Percentiles rank a stretch among this genome's conserved stretches.
Evolutionary conservation across 1,140 invertebrate genomes (phyloP).

Genomic region (Papilio aristodemus): DNA sequence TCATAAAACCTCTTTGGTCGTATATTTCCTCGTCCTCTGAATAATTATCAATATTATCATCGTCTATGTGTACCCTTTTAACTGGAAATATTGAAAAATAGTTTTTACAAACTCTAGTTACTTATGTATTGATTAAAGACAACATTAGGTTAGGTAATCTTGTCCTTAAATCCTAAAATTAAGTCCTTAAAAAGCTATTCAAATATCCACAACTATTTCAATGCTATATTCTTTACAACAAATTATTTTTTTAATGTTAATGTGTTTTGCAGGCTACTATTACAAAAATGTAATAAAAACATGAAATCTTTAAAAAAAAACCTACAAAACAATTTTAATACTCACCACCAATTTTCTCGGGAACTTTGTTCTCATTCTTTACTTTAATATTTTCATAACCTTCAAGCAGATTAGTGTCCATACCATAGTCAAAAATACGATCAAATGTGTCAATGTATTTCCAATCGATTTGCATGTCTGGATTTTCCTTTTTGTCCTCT

Average conservation of each 20-base stretch:
- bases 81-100: constrained; percentile 47
- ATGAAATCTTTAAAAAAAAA: too few relatives aligned
- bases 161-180: too few relatives aligned
- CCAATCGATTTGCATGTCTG: constrained; percentile 72
- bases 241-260: too few relatives aligned
- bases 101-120: too few relatives aligned
- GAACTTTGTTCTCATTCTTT: constrained; percentile 36
- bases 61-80: constrained; percentile 56
- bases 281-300: too few relatives aligned
- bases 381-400: constrained; percentile 54
- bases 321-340: too few relatives aligned
- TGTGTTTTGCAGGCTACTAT: too few relatives aligned
- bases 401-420: constrained; percentile 59
- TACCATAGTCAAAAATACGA: constrained; percentile 73
- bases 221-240: too few relatives aligned
- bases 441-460: constrained; percentile 73
- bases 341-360: constrained; percentile 54
- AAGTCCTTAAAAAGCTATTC: too few relatives aligned
- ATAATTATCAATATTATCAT: constrained; percentile 46
- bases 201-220: too few relatives aligned
- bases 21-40: constrained; percentile 59
- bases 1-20: constrained; percentile 59
- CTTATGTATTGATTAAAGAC: too few relatives aligned
- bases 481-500: constrained; percentile 70
- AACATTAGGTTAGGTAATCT: too few relatives aligned